Evolutionary conservation across 2,888 invertebrate genomes (phyloP), one percentile per base, ranked within the genome.

Genomic region (Pachycephus smyrnensis): DNA sequence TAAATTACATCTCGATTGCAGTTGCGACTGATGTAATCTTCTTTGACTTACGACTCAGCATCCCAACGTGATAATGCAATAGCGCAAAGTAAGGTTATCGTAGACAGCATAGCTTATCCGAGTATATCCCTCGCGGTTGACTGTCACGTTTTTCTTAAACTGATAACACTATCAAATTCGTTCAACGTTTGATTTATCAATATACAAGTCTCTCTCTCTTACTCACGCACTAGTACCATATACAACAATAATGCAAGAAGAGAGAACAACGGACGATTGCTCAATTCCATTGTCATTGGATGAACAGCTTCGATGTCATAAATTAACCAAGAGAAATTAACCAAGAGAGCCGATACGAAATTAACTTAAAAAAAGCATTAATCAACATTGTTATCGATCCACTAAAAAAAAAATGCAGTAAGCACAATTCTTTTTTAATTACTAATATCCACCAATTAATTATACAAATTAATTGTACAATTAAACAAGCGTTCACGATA

Each of bases 21-120:
- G 77, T 79, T 79, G 73, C 71, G 84, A 76, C 87, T 87, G 88
- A 87, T 84, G 87, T 86, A 87, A 88, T 81, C 76, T 77, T 76
- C 40, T 32, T 77, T 33, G 68, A 9, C 71, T 30, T 35, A 77
- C 40, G 32, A 81, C 55, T 78, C 76, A 80, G 78, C 73, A 30
- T 32, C 23, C 55, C 3, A 23, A 55, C 15, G 55, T 55, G 23
- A 55, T 23, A 55, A 23, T 23, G 2, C 1, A 23, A 55, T 40
- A 9, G 35, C n/a, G 36, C 37, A 35, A 68, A 77, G 30, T 31
- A 12, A 73, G 69, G 73, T 68, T 35, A 31, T 40, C 55, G 6
- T 6, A 23, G 55, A 6, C 9, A 23, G 9, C 23, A 23, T 9
- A 9, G 2, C 1, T 55, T 55, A 55, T 55, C 55, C 15, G 9